phyloP scores from a whole-genome alignment of 2,888 invertebrate species.

The Napeogenes sylphis region DNA sequence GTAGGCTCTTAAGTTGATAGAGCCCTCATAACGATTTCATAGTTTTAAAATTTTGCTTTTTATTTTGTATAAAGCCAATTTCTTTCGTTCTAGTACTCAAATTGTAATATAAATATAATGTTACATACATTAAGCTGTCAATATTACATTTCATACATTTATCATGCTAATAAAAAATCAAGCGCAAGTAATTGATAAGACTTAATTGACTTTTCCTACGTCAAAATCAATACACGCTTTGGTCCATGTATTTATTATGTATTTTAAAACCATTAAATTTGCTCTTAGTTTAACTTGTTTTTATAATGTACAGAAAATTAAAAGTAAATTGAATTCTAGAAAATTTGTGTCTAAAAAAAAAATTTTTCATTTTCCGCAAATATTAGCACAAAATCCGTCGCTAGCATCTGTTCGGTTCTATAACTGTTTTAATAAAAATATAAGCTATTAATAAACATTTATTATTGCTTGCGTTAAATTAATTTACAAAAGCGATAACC shows the following conservation, averaged over 20 bases:
- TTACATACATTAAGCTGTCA: background rate
- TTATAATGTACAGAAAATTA: conserved; percentile 21
- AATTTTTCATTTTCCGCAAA: background rate
- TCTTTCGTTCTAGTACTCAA: no score
- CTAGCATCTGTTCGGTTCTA: no score
- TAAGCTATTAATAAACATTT: background rate
- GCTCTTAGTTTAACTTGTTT: conserved; percentile 11
- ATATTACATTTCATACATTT: background rate
- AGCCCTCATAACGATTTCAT: no score
- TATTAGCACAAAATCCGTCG: no score
- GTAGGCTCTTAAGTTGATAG: no score
- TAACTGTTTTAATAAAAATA: no score
- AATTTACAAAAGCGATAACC: conserved; percentile 48
- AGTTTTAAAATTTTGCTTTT: no score
- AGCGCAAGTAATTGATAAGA: background rate
- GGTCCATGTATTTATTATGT: conserved; percentile 14
- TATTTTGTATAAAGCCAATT: no score
- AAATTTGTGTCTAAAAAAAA: background rate
- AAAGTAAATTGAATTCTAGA: conserved; percentile 19
- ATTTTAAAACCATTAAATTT: conserved; percentile 11
- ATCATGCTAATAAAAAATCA: background rate
- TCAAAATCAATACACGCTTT: conserved; percentile 6
- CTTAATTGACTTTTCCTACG: background rate
- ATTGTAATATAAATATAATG: no score
- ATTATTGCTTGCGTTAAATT: conserved; percentile 48